Base-by-base conservation (phyloP, 2,888 invertebrate species). In the Phengaris arion region DNA sequence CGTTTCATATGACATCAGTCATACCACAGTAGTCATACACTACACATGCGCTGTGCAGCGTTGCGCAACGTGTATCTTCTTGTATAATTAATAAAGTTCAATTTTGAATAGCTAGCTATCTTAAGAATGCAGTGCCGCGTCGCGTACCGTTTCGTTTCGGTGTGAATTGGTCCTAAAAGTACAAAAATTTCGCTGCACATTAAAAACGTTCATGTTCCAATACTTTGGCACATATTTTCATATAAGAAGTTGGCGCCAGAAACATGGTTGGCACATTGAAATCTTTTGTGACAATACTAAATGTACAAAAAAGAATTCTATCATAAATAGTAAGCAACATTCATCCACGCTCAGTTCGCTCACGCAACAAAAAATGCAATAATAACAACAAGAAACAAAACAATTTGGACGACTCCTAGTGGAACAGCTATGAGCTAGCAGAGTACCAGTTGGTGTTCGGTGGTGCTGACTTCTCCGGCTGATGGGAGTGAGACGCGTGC, bases 361-460 rank as follows among this genome's bases (percentile, higher is more conserved):
- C 72, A 10, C 35, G 10, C 35, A 64, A 51, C 68, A 69, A 69
- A 72, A 72, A 72, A 72, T 72, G 72, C 72, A 72, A 72, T 72
- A 72, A 68, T 68, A 68, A 68, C 68, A 68, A 72, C 72, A 72
- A 52, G 70, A 51, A 75, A 74, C 73, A 73, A 74, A 75, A 69
- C 68, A 68, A 79, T 81, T 78, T 78, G 77, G 77, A 80, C 78
- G 76, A 79, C 55, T 68, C 57, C 48, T 77, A 69, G 76, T 78
- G 82, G 83, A 85, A 86, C 82, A 89, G 93, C 95, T 97, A 97
- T 94, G 97, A 96, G 59, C 96, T 95, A 78, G 96, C 94, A 76
- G 96, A 95, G 86, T 97, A 97, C 97, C 97, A 97, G 84, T 96
- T 96, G 77, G 96, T 95, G 78, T 96, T 94, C 76, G 96, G 94